Base-by-base conservation (phyloP, 2,888 invertebrate species). In the Oeneis ivallda region DNA sequence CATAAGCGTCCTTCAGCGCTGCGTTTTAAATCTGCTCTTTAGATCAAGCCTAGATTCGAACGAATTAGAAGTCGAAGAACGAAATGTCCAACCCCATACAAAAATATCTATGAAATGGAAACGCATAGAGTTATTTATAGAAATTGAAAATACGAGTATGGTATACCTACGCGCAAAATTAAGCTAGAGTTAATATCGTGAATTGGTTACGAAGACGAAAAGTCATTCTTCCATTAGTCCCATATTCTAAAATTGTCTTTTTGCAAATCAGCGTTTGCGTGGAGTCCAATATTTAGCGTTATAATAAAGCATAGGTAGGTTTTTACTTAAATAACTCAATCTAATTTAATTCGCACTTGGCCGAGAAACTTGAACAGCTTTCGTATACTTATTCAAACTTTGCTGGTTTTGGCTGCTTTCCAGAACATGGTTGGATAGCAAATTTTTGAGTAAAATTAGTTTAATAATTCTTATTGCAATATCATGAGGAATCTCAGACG, bases 331-430 rank as follows among this genome's bases (percentile, higher is more conserved):
- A 34, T 39, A 54, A 62, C 45, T 54, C 52, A 53, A 45, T 62
- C 43, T 47, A 45, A 62, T 62, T 62, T 53, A 26, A 58, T 59
- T 58, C 58, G 58, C 56, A 59, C 65, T 62, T 59, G 39, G 41
- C 49, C 54, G 54, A 43, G 54, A 50, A 66, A 62, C 45, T 61
- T 62, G 62, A 62, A 66, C 49, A 64, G 62, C 62, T 65, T 65
- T 65, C 54, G 58, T 50, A 65, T 59, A 63, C 64, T 41, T 56
- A 52, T 52, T 50, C 62, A 43, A 62, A 53, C 50, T 65, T 62
- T 62, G 50, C 53, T 62, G 59, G 56, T 67, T 50, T 65, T 68
- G 68, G 68, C 65, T 43, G 17, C 54, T 56, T 37, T 59, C 65
- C 68, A 68, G 65, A 37, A 43, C 47, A 65, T 53, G 58, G 37